Evolutionary conservation across 2,888 invertebrate species (phyloP).

Genomic region (Hirudinaria manillensis): DNA sequence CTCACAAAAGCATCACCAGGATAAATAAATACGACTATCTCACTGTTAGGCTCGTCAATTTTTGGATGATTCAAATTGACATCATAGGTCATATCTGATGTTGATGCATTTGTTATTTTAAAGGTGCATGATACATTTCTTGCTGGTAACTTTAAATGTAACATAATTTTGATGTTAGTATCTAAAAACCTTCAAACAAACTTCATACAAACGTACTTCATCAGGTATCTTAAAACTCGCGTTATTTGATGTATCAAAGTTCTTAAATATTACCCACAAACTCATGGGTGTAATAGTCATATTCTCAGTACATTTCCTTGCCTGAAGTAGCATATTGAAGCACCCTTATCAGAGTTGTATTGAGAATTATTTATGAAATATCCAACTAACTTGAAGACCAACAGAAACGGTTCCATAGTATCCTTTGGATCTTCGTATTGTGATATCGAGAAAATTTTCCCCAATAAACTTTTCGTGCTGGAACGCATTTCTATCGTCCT

Average conservation of each 20-base stretch:
- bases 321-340: neutral
- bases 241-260: no score
- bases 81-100: neutral
- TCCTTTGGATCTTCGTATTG: neutral
- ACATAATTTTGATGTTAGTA: neutral
- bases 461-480: neutral
- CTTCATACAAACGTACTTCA: neutral
- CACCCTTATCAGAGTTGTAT: neutral
- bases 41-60: neutral
- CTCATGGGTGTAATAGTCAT: no score
- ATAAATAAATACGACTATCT: neutral
- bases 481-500: neutral
- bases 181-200: neutral
- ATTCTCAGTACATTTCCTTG: no score
- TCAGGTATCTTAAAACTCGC: no score
- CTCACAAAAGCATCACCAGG: slow-evolving; percentile 13
- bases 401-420: neutral
- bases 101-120: neutral
- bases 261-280: no score
- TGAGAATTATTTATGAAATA: neutral
- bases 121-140: neutral
- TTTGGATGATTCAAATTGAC: neutral
- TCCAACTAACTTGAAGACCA: neutral
- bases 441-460: neutral
- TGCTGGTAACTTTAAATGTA: neutral